phyloP scores from a whole-genome alignment of 2,888 invertebrate species.

The Villa cingulata region DNA sequence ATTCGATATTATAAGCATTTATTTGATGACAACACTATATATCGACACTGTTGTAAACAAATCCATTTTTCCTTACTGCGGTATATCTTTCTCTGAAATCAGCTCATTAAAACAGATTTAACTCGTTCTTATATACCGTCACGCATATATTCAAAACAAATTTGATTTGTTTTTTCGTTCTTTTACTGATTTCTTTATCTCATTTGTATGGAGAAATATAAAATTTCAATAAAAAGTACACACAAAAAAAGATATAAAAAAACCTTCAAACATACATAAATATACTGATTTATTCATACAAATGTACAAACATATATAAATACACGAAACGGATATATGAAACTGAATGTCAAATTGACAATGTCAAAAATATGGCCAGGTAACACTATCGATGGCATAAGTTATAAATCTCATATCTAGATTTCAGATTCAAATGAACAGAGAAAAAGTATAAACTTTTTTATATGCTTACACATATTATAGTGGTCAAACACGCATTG shows the following conservation, averaged over 20 bases:
- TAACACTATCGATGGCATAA: conserved; percentile 19
- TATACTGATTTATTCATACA: neutral
- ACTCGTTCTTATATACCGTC: conserved; percentile 17
- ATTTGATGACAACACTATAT: neutral
- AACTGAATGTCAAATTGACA: conserved; percentile 17
- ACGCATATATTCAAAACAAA: conserved; percentile 9
- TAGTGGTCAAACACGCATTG: conserved; percentile 7
- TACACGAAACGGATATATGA: neutral
- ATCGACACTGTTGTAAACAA: conserved; percentile 3
- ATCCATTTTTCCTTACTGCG: conserved; percentile 7
- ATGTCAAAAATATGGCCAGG: conserved; percentile 20
- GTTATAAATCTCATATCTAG: conserved; percentile 20
- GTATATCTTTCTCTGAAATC: conserved; percentile 20
- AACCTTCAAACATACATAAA: too few species aligned
- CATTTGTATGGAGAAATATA: too few species aligned
- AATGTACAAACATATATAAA: neutral
- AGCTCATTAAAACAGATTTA: conserved; percentile 22
- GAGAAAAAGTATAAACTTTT: too few species aligned
- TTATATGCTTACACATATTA: too few species aligned
- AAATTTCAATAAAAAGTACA: too few species aligned
- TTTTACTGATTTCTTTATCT: too few species aligned
- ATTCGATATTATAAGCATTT: neutral
- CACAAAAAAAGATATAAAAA: too few species aligned
- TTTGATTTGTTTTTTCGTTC: too few species aligned
- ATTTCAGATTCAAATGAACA: conserved; percentile 16